Conservation (phyloP, 2,797 vertebrate genomes). For the Rhyacichthys aspro region DNA sequence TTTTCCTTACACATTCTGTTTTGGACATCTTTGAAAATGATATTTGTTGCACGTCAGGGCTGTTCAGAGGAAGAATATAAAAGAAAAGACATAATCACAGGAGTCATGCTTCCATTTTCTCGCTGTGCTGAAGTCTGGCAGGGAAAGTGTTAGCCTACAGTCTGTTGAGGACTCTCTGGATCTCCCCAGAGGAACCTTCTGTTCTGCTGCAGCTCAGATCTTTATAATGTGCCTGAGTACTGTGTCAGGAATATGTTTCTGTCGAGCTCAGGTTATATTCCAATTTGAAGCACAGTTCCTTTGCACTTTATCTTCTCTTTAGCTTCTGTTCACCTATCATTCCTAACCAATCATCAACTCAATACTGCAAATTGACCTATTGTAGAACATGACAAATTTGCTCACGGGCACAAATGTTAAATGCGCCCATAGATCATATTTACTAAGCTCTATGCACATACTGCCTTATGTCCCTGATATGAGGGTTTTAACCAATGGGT, state of each 20-base stretch:
- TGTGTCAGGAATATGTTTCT: constrained; percentile 7
- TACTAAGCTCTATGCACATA: too few species aligned
- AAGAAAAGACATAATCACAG: constrained; percentile 24
- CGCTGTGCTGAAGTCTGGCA: constrained; percentile 23
- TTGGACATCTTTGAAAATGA: constrained; percentile 15
- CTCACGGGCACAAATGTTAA: too few species aligned
- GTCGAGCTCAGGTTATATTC: neutral
- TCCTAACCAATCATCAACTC: constrained; percentile 3
- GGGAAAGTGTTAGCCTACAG: constrained; percentile 11
- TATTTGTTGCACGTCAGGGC: constrained; percentile 30
- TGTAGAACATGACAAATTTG: too few species aligned
- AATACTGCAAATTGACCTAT: neutral
- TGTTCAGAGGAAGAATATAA: constrained; percentile 27
- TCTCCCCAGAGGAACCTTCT: constrained; percentile 23
- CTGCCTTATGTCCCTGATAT: too few species aligned
- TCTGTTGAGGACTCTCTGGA: constrained; percentile 21
- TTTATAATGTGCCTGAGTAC: constrained; percentile 12
- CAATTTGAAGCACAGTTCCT: neutral
- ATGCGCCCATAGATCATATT: too few species aligned
- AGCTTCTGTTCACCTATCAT: neutral
- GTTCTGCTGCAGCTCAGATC: constrained; percentile 23
- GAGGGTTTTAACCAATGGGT: too few species aligned
- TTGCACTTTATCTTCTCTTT: constrained; percentile 1
- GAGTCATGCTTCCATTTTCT: constrained; percentile 8
- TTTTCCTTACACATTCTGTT: constrained; percentile 23